Percentiles rank a stretch among this genome's conserved stretches.
phyloP scores from a whole-genome alignment of 1,140 invertebrate genomes.

The Drosophila erecta region DNA sequence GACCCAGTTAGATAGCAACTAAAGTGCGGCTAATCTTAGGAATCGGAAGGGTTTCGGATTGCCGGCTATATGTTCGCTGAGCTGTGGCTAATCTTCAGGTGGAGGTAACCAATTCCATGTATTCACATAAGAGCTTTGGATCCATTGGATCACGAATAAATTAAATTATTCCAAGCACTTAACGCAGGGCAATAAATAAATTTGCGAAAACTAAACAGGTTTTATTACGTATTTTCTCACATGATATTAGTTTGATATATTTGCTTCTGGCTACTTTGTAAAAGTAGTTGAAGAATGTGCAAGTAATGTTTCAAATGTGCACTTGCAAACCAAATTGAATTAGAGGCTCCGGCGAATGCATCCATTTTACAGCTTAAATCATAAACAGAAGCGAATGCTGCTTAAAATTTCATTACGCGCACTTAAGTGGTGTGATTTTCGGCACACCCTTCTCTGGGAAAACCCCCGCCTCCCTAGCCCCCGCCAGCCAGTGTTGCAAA shows the following conservation, averaged over 20 bases:
- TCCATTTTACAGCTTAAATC: conserved; percentile 43
- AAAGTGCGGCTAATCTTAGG: conserved; percentile 25
- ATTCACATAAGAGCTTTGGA: too few species aligned
- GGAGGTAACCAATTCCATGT: neutral
- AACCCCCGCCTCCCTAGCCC: neutral
- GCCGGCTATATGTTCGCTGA: conserved; percentile 4
- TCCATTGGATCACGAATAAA: too few species aligned
- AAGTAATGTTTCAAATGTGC: neutral
- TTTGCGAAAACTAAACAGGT: too few species aligned
- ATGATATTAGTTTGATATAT: too few species aligned
- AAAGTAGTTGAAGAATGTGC: neutral
- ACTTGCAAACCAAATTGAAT: conserved; percentile 34
- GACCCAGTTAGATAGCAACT: conserved; percentile 46
- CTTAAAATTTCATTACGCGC: conserved; percentile 62
- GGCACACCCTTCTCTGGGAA: neutral
- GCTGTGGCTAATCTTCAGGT: conserved; percentile 11
- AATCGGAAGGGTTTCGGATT: conserved; percentile 30
- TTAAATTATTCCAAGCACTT: too few species aligned
- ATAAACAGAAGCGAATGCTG: conserved; percentile 50
- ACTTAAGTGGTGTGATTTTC: conserved; percentile 55
- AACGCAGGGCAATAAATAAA: too few species aligned
- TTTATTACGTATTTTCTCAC: neutral
- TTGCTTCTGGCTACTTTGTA: neutral
- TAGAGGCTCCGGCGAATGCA: conserved; percentile 22
- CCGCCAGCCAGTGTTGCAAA: conserved; percentile 32